phyloP scores from a whole-genome alignment of 2,888 invertebrate genomes.

The Callimorpha dominula region DNA sequence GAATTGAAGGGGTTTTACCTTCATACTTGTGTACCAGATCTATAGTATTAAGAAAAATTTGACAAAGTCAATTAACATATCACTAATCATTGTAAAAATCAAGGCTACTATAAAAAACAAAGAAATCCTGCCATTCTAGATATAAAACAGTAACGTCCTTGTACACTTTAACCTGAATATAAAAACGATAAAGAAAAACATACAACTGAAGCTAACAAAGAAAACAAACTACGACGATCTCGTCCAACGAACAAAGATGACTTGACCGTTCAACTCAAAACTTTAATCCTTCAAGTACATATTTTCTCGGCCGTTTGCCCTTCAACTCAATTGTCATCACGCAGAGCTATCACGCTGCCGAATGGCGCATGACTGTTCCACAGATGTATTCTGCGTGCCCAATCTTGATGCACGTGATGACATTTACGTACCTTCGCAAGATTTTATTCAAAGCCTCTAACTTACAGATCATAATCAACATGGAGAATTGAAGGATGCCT shows the following conservation, averaged over 20 bases:
- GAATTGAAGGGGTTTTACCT: no score
- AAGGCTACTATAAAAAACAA: background rate
- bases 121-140: background rate
- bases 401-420: conserved; percentile 73
- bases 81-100: no score
- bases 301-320: conserved; percentile 27
- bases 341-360: conserved; percentile 49
- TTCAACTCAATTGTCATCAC: conserved; percentile 19
- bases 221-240: conserved; percentile 7
- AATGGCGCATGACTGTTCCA: conserved; percentile 42
- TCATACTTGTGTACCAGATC: no score
- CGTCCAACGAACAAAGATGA: conserved; percentile 8
- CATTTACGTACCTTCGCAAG: conserved; percentile 40
- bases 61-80: no score
- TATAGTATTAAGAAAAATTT: no score
- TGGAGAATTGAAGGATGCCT: conserved; percentile 20
- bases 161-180: background rate
- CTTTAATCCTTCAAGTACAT: conserved; percentile 29
- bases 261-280: conserved; percentile 21
- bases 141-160: background rate
- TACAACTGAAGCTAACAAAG: conserved; percentile 5
- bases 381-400: conserved; percentile 59
- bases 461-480: conserved; percentile 40
- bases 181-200: background rate
- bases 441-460: conserved; percentile 33